Conservation (phyloP, 2,888 invertebrate genomes). For the Halocaridina rubra region DNA sequence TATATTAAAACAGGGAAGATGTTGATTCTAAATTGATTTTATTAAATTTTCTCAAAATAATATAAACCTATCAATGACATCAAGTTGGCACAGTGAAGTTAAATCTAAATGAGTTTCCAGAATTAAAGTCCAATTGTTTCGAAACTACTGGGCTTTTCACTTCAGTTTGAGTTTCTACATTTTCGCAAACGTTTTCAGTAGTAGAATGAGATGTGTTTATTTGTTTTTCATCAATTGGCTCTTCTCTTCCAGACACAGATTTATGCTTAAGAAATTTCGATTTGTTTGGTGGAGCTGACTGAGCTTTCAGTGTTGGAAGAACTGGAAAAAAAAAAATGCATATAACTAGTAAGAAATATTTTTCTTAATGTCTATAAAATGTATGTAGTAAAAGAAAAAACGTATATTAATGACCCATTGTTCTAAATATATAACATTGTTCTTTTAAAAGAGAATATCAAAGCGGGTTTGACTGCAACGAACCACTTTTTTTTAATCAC, state of each 20-base stretch:
- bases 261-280: slow-evolving; percentile 10
- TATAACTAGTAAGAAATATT: neutral
- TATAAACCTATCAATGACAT: no score
- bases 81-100: slow-evolving; percentile 23
- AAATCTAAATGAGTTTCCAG: slow-evolving; percentile 29
- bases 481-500: no score
- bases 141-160: neutral
- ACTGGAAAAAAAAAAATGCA: neutral
- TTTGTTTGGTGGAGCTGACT: slow-evolving; percentile 2
- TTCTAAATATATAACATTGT: no score
- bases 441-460: no score
- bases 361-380: neutral
- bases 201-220: no score
- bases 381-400: no score
- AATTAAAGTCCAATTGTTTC: neutral
- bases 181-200: neutral
- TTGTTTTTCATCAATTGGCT: neutral
- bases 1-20: no score
- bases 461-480: no score
- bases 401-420: no score
- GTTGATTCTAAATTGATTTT: no score
- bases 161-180: neutral
- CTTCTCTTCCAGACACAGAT: neutral
- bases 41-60: no score
- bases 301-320: slow-evolving; percentile 20